Conservation (phyloP, 2,113 vertebrate genomes). For the Atrichornis clamosus region DNA sequence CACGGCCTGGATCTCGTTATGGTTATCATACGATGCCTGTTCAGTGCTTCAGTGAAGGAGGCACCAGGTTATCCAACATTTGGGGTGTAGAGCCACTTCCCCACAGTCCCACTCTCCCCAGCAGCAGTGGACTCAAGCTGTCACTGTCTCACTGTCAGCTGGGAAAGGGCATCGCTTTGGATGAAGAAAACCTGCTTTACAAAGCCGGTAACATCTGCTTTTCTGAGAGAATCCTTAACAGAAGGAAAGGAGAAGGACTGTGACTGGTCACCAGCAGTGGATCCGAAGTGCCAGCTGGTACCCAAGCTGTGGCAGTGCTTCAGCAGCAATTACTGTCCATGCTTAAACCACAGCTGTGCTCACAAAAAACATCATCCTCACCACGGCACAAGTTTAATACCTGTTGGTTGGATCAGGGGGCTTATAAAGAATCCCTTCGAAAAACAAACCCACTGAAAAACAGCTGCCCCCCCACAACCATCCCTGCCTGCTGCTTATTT, state of each 20-base stretch:
- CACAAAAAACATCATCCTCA: background rate
- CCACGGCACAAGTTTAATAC: background rate
- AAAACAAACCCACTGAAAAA: background rate
- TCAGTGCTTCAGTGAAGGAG: background rate
- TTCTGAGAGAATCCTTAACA: background rate
- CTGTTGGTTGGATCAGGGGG: background rate
- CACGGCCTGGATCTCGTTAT: background rate
- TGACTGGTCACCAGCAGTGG: background rate
- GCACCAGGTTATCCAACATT: background rate
- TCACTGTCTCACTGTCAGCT: background rate
- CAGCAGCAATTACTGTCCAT: background rate
- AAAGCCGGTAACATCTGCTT: background rate
- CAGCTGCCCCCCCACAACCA: background rate
- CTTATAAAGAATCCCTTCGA: background rate
- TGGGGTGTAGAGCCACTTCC: background rate
- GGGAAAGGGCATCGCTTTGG: background rate
- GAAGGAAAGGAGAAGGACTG: background rate
- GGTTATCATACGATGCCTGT: background rate
- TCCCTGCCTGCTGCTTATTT: background rate
- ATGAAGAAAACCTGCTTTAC: background rate
- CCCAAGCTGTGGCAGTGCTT: background rate
- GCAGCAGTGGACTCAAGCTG: background rate
- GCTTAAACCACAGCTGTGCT: background rate
- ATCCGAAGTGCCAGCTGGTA: background rate
- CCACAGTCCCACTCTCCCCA: fast-evolving